These are phyloP conservation scores for Porphyrio hochstetteri DNA, from an alignment of 2,113 vertebrate species.

Conservation along the genomic window DNA sequence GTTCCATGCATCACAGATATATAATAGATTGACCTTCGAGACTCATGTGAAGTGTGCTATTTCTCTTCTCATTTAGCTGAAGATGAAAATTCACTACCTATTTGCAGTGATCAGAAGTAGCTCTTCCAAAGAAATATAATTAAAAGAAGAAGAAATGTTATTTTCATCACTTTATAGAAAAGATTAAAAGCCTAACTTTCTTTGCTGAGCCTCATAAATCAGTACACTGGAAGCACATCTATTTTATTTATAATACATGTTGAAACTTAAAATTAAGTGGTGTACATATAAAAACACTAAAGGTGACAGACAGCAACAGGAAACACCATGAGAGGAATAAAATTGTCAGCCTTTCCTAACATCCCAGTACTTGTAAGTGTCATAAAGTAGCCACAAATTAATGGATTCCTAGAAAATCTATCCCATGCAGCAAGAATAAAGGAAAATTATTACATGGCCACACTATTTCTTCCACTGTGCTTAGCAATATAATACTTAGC, in stretches of 20 bases:
- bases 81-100: not conserved
- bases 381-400: not conserved
- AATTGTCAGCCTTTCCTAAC: not conserved
- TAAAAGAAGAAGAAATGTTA: not conserved
- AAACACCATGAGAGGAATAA: not conserved
- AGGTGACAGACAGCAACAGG: not conserved
- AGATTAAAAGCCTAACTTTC: not conserved
- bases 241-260: not conserved
- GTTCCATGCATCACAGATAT: not conserved
- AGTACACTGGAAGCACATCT: not conserved
- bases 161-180: not conserved
- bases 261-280: not conserved
- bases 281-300: not conserved
- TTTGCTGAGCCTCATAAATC: not conserved
- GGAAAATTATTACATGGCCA: fast-evolving
- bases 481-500: not conserved
- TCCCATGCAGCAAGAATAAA: not conserved
- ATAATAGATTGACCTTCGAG: not conserved
- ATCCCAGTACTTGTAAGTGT: not conserved
- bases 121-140: not conserved
- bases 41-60: not conserved
- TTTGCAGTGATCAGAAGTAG: not conserved
- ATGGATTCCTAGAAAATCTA: not conserved
- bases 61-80: not conserved
- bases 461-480: not conserved